Base-by-base conservation (phyloP, 1,140 invertebrate species). In the Aleiodes sp. region DNA sequence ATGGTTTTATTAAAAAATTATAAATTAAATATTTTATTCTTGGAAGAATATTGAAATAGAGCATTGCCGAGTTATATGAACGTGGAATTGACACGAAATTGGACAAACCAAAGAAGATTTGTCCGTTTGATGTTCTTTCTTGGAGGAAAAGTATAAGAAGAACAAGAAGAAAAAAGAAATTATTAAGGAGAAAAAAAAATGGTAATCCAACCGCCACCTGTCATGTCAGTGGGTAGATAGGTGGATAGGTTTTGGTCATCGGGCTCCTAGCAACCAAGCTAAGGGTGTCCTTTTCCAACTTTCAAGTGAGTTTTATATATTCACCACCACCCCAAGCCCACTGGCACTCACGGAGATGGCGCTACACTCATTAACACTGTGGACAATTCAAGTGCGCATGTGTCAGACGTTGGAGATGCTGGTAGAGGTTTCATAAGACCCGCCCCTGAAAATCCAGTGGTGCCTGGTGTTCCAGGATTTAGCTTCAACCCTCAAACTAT, bases 211-310 rank as follows among this genome's bases (percentile, higher is more conserved):
- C 62, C 65, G 56, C 65, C 59, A 71, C 70, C 70, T 71, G 65
- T 67, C 70, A 41, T 71, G 12, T 52, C 31, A 41, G 24, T 65
- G 29, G 37, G 35, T 43, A 61, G 29, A 28, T 43, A 62, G 24
- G 35, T 56, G 41, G 64, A 57, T 71, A 56, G 65, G 59, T 71
- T 67, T 31, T 62, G 59, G 57, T 63, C 39, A 35, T 57, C 35
- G 37, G 59, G 10, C 33, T 63, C 70, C 65, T 67, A 67, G 70
- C 70, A 71, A 71, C 70, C 39, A 57, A 68, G 66, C 6, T 10
- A 31, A 29, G 16, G 56, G 7, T 29, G 56, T 31, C 33, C 24
- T 29, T 28, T 28, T 41, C 35, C 33, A 41, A 16, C 14, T 37
- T 35, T 56, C 52, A 56, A 8, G 26, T n/a, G 28, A 41, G 37